phyloP scores from a whole-genome alignment of 1,140 invertebrate species.

The Parasteatoda tepidariorum region DNA sequence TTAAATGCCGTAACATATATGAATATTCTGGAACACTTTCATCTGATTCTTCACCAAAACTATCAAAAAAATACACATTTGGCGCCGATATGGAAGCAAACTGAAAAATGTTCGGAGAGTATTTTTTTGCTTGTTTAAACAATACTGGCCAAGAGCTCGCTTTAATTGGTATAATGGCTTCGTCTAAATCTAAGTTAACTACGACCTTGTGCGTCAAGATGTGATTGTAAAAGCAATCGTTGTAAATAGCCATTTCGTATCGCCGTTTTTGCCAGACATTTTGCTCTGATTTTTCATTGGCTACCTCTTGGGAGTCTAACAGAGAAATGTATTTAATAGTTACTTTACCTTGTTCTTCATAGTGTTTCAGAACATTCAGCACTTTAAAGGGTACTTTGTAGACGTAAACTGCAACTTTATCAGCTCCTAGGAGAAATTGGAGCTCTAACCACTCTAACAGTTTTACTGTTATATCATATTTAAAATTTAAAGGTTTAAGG shows the following conservation, averaged over 20 bases:
- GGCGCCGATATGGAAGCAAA: slow-evolving; percentile 75
- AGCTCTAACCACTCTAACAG: slow-evolving; percentile 79
- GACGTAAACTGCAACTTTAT: slow-evolving; percentile 76
- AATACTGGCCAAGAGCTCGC: slow-evolving; percentile 73
- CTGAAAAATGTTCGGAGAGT: slow-evolving; percentile 68
- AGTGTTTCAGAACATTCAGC: slow-evolving; percentile 72
- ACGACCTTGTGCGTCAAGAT: slow-evolving; percentile 75
- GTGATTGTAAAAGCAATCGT: slow-evolving; percentile 78
- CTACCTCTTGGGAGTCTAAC: slow-evolving; percentile 70
- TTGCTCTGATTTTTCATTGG: slow-evolving; percentile 64
- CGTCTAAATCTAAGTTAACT: slow-evolving; percentile 78
- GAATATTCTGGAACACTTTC: slow-evolving; percentile 62
- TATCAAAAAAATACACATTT: slow-evolving; percentile 76
- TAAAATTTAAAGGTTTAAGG: slow-evolving; percentile 78
- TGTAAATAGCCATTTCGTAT: slow-evolving; percentile 79
- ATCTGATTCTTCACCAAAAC: slow-evolving; percentile 61
- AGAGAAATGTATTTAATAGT: slow-evolving; percentile 73
- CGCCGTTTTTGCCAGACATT: slow-evolving; percentile 77
- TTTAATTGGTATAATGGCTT: slow-evolving; percentile 76
- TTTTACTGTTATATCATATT: slow-evolving; percentile 74
- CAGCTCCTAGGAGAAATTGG: slow-evolving; percentile 75
- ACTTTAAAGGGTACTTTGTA: slow-evolving; percentile 73
- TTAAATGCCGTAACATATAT: slow-evolving; percentile 64
- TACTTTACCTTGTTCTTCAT: slow-evolving; percentile 71
- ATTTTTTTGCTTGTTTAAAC: slow-evolving; percentile 65